Base-by-base conservation (phyloP, 1,140 invertebrate genomes). In the Anastrepha ludens region DNA sequence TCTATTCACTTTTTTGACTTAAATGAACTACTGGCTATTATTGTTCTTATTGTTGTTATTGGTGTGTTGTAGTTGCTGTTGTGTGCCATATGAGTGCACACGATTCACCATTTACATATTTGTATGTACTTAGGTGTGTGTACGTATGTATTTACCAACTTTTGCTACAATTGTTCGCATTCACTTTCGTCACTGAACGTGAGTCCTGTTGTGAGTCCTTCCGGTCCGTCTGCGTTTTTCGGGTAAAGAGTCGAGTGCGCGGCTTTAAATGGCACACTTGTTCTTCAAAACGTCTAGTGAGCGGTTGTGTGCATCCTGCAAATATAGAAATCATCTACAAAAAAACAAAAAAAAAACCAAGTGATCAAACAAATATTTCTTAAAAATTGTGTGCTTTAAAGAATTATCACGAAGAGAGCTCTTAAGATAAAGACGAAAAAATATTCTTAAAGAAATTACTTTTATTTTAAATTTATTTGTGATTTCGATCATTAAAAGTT, bases 231-330 rank as follows among this genome's bases (percentile, higher is more conserved):
- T 2, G 50, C n/a, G 47, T 81, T 81, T 81, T 81, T 50, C 47
- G 74, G 47, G 17, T 81, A 81, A 81, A 81, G 74, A 81, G 74
- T 81, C 74, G 44, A 81, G n/a, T 55, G 74, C 47, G 44, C 47
- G n/a, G 47, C 74, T 50, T 58, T 81, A 81, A 81, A 81, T 81
- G 44, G 86, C 90, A 92, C 91, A 91, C 91, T 91, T 91, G 91
- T 91, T 91, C 89, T 89, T 90, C 89, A 91, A 91, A 90, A 90
- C 90, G 90, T 90, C 90, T 91, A 67, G 90, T 89, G 91, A 89
- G 90, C 88, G 90, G 91, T 91, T 91, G 90, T 91, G 88, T 90
- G 17, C 59, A 65, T 87, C 47, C 44, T 44, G 62, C 44, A 67
- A 67, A 65, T 15, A 78, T 55, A 11, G 15, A 62, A 62, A 62